Percentiles rank a stretch among this genome's conserved stretches.
Evolutionary conservation across 2,797 vertebrate genomes (phyloP).

Genomic region (Gastrophryne carolinensis): DNA sequence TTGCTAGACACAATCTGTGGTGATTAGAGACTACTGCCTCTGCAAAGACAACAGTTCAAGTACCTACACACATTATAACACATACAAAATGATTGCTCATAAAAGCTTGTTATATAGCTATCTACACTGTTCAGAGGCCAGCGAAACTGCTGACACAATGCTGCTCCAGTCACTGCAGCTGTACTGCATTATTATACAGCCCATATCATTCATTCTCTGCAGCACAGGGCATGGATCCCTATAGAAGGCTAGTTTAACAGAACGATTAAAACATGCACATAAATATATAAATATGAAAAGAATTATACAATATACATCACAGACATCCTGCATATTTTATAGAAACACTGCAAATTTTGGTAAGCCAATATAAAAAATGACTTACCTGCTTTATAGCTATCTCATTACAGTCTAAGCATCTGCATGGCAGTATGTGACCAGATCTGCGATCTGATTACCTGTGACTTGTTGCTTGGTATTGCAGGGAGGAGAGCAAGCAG

Average conservation of each 20-base stretch:
- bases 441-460: constrained; percentile 9
- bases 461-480: constrained; percentile 35
- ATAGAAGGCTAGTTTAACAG: not conserved
- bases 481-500: not conserved
- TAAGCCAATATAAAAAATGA: too few relatives aligned
- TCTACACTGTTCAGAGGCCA: not conserved
- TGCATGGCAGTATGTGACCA: constrained; percentile 8
- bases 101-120: not conserved
- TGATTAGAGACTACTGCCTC: not conserved
- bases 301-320: too few relatives aligned
- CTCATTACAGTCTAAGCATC: constrained; percentile 14
- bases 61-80: not conserved
- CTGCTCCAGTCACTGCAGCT: not conserved
- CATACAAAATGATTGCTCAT: not conserved
- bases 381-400: constrained; percentile 41
- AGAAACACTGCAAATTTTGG: too few relatives aligned
- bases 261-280: too few relatives aligned
- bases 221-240: not conserved
- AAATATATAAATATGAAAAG: too few relatives aligned
- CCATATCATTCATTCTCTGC: not conserved
- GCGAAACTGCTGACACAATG: not conserved
- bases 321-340: too few relatives aligned
- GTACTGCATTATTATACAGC: constrained; percentile 26
- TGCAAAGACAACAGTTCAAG: not conserved
- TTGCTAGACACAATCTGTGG: not conserved